These are phyloP conservation scores for Muscicapa adusta DNA, from an alignment of 2,113 vertebrate genomes.

Conservation along the genomic window DNA sequence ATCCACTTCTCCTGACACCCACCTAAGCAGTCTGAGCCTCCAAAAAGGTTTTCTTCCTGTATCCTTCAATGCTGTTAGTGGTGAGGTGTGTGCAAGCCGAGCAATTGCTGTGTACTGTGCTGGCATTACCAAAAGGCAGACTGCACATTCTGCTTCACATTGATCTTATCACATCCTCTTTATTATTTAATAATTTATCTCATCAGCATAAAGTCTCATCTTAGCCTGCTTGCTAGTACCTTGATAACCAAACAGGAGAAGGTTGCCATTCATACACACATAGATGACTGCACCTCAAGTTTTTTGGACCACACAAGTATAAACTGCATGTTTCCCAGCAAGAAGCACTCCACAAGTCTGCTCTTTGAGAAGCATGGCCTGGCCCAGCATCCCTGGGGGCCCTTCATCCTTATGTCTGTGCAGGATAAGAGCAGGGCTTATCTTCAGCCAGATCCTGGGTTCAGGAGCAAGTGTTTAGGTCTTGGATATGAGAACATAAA, in stretches of 20 bases:
- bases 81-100: neutral
- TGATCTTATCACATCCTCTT: neutral
- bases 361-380: neutral
- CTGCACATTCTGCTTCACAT: neutral
- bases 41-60: neutral
- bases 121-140: neutral
- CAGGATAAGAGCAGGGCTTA: neutral
- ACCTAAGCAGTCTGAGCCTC: neutral
- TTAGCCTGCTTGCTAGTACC: neutral
- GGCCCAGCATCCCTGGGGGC: neutral
- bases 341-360: neutral
- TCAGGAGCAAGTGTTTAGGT: neutral
- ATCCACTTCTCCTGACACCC: neutral
- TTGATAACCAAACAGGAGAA: neutral
- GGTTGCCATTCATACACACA: neutral
- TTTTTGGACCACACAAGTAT: neutral
- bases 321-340: neutral
- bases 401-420: neutral
- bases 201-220: neutral
- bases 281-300: accelerated
- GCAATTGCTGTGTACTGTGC: neutral
- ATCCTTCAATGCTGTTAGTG: neutral
- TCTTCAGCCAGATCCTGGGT: neutral
- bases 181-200: too few relatives aligned
- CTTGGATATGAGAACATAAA: neutral